Evolutionary conservation across 2,888 invertebrate species (phyloP), one percentile per base, ranked within the genome.

Genomic region (Hetaerina titia): DNA sequence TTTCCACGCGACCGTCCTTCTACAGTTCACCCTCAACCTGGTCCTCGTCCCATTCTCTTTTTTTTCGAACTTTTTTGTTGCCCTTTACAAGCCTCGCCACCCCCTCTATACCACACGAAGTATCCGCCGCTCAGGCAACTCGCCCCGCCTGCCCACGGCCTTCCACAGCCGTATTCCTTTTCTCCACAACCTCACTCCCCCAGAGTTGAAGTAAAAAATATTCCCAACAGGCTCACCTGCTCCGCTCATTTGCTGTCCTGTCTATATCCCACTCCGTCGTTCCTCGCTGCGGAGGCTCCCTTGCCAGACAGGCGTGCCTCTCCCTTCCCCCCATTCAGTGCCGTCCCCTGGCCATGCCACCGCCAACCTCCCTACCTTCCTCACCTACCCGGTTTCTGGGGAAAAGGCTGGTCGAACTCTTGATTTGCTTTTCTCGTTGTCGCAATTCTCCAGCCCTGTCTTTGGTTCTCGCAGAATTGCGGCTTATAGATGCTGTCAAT

Each of bases 151-250:
- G 25, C 81, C 25, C 81, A 9, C 81, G 5, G 81, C 81, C 81
- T 31, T 81, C 81, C 81, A 31, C 31, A 6, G 81, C 31, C 81
- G 25, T 81, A 81, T 81, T 69, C 92, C 63, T 90, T 45, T 90
- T 63, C 17, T 69, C 56, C 92, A 56, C 92, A 64, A 56, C 69
- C 56, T 69, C 56, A 22, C 64, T 69, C 92, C 64, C 31, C 6
- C 45, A 15, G 64, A 56, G 64, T 69, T 92, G 22, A 19, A 69
- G 69, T n/a, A 64, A 64, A 92, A 92, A 92, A 92, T 69, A 92
- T 64, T 92, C 69, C 56, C 69, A 63, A 69, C 92, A 4, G 92
- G 64, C 92, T 92, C 92, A 92, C 92, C 92, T 92, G 92, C 92
- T 92, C 92, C 69, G 92, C 92, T 92, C 63, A 69, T 92, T 69